Percentiles rank a stretch among this genome's conserved stretches.
Conservation (phyloP, 2,113 vertebrate species). For the Scatophagus argus region DNA sequence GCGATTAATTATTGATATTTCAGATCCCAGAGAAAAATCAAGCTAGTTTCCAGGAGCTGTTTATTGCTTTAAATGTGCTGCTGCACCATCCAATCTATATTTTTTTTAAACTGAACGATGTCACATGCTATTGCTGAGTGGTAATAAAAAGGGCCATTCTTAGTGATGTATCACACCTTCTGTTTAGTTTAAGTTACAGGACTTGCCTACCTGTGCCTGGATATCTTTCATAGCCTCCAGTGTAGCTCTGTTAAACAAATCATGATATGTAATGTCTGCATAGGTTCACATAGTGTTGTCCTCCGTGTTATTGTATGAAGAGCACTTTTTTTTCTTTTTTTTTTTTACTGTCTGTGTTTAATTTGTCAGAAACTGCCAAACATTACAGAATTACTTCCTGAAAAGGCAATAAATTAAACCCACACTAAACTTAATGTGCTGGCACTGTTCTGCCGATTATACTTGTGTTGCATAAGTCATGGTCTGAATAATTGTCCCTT, state of each 20-base stretch:
- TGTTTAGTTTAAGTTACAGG: neutral
- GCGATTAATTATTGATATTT: neutral
- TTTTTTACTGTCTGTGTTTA: too few relatives aligned
- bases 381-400: neutral
- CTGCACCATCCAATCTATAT: neutral
- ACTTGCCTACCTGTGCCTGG: neutral
- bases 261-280: neutral
- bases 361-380: neutral
- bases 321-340: neutral
- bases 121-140: neutral
- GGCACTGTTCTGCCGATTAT: too few relatives aligned
- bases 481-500: neutral
- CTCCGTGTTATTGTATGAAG: neutral
- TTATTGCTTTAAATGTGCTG: neutral
- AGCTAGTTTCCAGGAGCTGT: too few relatives aligned
- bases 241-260: neutral
- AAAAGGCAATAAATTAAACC: neutral
- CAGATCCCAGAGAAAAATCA: neutral
- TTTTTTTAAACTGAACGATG: neutral
- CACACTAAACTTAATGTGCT: neutral
- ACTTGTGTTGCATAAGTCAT: neutral
- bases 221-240: neutral
- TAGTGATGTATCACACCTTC: neutral
- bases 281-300: neutral
- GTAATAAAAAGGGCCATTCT: neutral